Conservation (phyloP, 2,797 vertebrate species). For the Sebastes aleutianus region DNA sequence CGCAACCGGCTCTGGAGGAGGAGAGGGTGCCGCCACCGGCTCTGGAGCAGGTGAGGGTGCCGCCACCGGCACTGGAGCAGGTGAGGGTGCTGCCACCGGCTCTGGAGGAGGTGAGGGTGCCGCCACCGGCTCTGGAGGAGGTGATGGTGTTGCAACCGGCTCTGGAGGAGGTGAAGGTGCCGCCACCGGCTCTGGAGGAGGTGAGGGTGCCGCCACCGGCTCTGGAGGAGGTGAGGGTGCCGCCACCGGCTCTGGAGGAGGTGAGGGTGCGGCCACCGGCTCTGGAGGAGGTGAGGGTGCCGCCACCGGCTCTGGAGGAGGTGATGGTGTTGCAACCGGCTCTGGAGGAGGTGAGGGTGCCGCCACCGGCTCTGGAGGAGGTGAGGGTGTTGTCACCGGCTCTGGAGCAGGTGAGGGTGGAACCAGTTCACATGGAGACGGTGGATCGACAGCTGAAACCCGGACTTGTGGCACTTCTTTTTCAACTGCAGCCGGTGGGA, state of each 20-base stretch:
- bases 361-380: too few species aligned
- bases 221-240: not conserved
- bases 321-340: not conserved
- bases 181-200: not conserved
- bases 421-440: constrained; percentile 2
- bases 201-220: not conserved
- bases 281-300: not conserved
- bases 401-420: not conserved
- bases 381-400: fast-evolving
- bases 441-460: not conserved
- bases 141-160: too few species aligned
- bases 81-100: not conserved
- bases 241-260: not conserved
- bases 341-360: not conserved
- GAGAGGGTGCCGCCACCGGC: not conserved
- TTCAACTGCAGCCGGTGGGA: not conserved
- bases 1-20: not conserved
- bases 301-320: not conserved
- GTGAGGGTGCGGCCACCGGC: not conserved
- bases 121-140: not conserved
- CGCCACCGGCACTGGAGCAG: not conserved
- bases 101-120: not conserved
- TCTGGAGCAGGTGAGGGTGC: not conserved
- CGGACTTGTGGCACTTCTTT: not conserved
- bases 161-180: not conserved